Evolutionary conservation across 2,888 invertebrate species (phyloP), one percentile per base, ranked within the genome.

Genomic region (Ornithoptera alexandrae): DNA sequence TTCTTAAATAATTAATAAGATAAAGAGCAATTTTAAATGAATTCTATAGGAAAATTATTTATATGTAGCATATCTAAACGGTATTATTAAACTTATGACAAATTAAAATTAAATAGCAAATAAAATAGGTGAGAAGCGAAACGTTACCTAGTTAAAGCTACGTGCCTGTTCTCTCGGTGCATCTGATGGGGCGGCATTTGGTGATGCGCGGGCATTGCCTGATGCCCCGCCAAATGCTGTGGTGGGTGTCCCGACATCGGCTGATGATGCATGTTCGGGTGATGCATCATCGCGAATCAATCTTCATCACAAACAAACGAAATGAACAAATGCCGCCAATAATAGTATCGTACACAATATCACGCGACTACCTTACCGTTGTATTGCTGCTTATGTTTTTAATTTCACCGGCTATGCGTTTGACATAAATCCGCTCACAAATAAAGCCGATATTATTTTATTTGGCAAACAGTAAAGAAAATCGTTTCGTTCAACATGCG

Each of bases 391-490:
- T 79, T 78, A 75, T 79, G 77, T 75, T 81, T 83, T 83, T 80
- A 72, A 80, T 78, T 81, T 69, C 72, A 73, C 77, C 79, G 74
- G 82, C 85, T 89, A 84, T 80, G 79, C 81, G 79, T 85, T 81
- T 75, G 79, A 84, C 87, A 87, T 86, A 85, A 83, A 89, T 86
- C 87, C 88, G 88, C 86, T 82, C 79, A 82, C 82, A 81, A 85
- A 83, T 85, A 78, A 84, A 83, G 84, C 84, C 83, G 82, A 79
- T 81, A 77, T 83, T 78, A 81, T 78, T 79, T 84, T 84, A 85
- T 90, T 95, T 95, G 95, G 95, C 95, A 94, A 95, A 95, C 95
- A 95, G 94, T 95, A 95, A 95, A 95, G 95, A 95, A 95, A 95
- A 95, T 93, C 93, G 93, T 93, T 93, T 94, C 85, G 92, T 94